These are phyloP conservation scores for Ifrita kowaldi DNA, from an alignment of 2,113 vertebrate genomes.

Conservation along the genomic window DNA sequence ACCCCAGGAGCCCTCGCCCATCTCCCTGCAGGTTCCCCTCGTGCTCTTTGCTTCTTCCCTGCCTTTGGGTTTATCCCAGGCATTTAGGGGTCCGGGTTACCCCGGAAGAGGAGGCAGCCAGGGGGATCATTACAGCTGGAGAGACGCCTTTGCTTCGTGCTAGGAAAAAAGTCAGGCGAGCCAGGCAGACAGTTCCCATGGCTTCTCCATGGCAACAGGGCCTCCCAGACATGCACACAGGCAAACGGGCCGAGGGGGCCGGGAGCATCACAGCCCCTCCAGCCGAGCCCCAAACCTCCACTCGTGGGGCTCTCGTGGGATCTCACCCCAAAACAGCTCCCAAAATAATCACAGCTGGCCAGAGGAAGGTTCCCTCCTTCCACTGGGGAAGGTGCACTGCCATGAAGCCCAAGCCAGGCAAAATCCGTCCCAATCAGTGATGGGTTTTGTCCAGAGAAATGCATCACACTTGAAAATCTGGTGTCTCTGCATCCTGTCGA, in stretches of 20 bases:
- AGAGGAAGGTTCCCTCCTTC: background rate
- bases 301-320: background rate
- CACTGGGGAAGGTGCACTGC: background rate
- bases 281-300: background rate
- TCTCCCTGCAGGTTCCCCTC: background rate
- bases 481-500: background rate
- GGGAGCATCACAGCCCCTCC: background rate
- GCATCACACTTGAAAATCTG: background rate
- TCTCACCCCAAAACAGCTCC: background rate
- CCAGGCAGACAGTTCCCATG: conserved; percentile 34
- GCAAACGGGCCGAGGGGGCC: background rate
- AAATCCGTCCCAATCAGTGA: background rate
- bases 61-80: background rate
- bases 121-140: background rate
- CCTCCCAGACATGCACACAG: background rate
- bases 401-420: background rate
- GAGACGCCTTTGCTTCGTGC: background rate
- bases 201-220: conserved; percentile 64
- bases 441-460: background rate
- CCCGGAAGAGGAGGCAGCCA: background rate
- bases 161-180: background rate
- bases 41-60: background rate
- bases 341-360: background rate
- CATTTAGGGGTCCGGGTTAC: background rate
- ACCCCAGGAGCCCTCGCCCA: background rate